Conservation (phyloP, 2,888 invertebrate genomes). For the Limenitis camilla region DNA sequence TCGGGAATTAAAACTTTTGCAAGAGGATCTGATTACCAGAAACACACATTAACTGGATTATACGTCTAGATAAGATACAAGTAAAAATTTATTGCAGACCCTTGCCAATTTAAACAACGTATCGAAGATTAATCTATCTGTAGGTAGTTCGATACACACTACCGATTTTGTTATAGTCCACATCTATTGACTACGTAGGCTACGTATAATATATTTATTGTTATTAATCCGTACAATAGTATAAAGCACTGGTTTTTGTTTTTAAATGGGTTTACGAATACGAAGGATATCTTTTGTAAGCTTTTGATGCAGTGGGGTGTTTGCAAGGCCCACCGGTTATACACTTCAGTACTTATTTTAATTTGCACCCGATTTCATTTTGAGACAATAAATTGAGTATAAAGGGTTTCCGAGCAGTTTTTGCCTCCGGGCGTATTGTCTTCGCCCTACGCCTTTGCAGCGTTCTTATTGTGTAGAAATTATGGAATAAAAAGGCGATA, state of each 20-base stretch:
- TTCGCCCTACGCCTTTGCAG: conserved; percentile 69
- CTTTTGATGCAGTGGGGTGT: conserved; percentile 34
- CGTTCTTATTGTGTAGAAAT: conserved; percentile 64
- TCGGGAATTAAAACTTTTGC: conserved; percentile 65
- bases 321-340: conserved; percentile 39
- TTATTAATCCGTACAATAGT: too few relatives aligned
- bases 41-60: conserved; percentile 51
- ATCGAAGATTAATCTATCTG: neutral
- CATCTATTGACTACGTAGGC: neutral
- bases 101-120: neutral
- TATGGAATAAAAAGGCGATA: conserved; percentile 72
- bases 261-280: neutral
- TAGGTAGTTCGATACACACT: neutral
- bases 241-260: neutral
- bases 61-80: conserved; percentile 4
- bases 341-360: conserved; percentile 60
- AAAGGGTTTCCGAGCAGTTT: conserved; percentile 69
- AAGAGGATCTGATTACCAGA: conserved; percentile 67
- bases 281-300: conserved; percentile 26
- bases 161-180: neutral
- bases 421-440: conserved; percentile 74
- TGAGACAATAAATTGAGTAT: conserved; percentile 70
- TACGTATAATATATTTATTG: too few relatives aligned
- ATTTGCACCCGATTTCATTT: conserved; percentile 74
- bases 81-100: conserved; percentile 13